Evolutionary conservation across 1,140 invertebrate genomes (phyloP).

Genomic region (Ylistrum balloti): DNA sequence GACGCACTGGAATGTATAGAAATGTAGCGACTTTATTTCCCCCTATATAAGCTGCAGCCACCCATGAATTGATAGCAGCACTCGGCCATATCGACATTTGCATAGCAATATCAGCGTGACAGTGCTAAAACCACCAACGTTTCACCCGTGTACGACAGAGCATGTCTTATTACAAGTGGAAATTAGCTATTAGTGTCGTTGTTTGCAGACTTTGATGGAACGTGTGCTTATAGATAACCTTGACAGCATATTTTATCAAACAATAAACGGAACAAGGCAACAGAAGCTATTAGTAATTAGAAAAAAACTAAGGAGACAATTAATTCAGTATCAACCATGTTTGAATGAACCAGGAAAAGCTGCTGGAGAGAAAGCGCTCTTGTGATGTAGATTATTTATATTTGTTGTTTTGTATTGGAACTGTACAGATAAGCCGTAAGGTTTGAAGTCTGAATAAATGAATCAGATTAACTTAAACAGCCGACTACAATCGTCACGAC

Average conservation of each 20-base stretch:
- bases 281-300: neutral
- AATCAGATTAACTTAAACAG: no score
- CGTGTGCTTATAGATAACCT: neutral
- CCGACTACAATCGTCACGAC: no score
- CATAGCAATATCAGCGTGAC: neutral
- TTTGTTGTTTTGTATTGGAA: no score
- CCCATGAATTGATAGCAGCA: neutral
- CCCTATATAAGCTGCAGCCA: neutral
- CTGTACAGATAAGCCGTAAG: no score
- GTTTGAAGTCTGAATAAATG: no score
- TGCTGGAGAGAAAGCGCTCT: no score
- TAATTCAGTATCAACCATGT: neutral
- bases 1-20: constrained; percentile 2
- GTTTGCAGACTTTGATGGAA: neutral
- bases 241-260: neutral
- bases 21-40: neutral
- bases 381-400: no score
- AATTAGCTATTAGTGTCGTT: neutral
- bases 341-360: no score
- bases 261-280: neutral
- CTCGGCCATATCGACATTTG: constrained; percentile 30
- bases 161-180: neutral
- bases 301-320: neutral
- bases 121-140: neutral
- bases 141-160: neutral